A percentile compares a stretch with the other conserved stretches of the same genome.
Conservation (phyloP, 2,113 vertebrate genomes). For the Charadrius vociferus region DNA sequence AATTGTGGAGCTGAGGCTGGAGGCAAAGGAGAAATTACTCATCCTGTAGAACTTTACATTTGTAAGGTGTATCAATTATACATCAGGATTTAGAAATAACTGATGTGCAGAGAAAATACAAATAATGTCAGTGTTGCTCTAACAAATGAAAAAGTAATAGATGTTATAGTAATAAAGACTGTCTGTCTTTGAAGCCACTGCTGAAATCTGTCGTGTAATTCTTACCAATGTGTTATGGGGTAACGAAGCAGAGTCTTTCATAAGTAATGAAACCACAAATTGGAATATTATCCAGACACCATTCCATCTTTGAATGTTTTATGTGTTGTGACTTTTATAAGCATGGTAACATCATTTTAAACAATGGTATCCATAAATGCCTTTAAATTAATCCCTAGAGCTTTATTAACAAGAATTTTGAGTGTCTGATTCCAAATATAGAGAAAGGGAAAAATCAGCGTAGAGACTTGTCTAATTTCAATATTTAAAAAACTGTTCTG, state of each 20-base stretch:
- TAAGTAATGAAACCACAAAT: constrained; percentile 42
- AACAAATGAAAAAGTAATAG: background rate
- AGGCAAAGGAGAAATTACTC: constrained; percentile 78
- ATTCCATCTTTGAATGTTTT: constrained; percentile 8
- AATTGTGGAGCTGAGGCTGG: constrained; percentile 72
- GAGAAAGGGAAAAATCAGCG: background rate
- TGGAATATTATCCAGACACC: constrained; percentile 27
- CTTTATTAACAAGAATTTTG: background rate
- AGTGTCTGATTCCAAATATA: background rate
- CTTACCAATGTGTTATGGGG: background rate
- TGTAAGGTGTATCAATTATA: constrained; percentile 8
- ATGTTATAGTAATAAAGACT: background rate
- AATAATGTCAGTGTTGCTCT: background rate
- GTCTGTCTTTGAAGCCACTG: background rate
- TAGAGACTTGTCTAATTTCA: background rate
- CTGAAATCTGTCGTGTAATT: background rate
- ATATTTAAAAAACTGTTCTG: background rate
- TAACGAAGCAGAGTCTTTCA: constrained; percentile 25
- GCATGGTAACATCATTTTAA: background rate
- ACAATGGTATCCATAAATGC: background rate
- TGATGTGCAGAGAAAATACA: background rate
- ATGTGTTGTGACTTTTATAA: constrained; percentile 31
- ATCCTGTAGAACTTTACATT: constrained; percentile 57
- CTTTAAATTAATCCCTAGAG: background rate
- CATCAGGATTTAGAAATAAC: background rate